phyloP scores from a whole-genome alignment of 2,113 vertebrate species.

The Myotis brandtii region DNA sequence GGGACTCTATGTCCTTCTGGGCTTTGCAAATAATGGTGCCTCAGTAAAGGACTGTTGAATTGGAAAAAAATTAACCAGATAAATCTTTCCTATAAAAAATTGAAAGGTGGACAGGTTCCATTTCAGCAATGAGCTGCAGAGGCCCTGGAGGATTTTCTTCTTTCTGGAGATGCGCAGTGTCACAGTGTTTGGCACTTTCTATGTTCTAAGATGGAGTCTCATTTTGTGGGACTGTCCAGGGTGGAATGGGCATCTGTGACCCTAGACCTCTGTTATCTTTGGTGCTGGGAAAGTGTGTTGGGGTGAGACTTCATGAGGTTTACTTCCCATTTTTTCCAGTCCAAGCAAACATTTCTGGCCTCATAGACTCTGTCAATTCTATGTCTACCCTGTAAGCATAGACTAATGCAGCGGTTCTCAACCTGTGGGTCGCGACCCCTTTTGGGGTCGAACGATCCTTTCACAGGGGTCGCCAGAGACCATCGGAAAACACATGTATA shows the following conservation, averaged over 20 bases:
- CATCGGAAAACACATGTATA: too few relatives aligned
- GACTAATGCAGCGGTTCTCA: not conserved
- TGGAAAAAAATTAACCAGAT: slow-evolving; percentile 8
- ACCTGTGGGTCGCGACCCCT: too few relatives aligned
- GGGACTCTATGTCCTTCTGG: not conserved
- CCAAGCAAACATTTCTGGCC: slow-evolving; percentile 6
- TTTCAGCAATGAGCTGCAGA: not conserved
- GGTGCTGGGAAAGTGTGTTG: not conserved
- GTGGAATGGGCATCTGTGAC: fast-evolving
- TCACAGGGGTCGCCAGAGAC: too few relatives aligned
- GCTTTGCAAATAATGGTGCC: not conserved
- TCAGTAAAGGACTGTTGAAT: not conserved
- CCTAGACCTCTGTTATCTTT: not conserved
- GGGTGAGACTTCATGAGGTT: not conserved
- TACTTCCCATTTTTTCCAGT: slow-evolving; percentile 4
- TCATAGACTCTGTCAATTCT: not conserved
- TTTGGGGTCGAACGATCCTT: too few relatives aligned
- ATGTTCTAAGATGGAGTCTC: not conserved
- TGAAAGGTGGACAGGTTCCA: not conserved
- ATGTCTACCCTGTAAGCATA: not conserved
- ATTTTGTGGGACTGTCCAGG: not conserved
- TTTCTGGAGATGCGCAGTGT: not conserved
- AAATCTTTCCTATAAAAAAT: not conserved
- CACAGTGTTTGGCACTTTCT: not conserved
- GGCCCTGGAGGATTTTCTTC: not conserved